Percentiles rank a stretch among this genome's conserved stretches.
These are phyloP conservation scores for Apamea anceps DNA, from an alignment of 2,888 invertebrate genomes.

Conservation along the genomic window DNA sequence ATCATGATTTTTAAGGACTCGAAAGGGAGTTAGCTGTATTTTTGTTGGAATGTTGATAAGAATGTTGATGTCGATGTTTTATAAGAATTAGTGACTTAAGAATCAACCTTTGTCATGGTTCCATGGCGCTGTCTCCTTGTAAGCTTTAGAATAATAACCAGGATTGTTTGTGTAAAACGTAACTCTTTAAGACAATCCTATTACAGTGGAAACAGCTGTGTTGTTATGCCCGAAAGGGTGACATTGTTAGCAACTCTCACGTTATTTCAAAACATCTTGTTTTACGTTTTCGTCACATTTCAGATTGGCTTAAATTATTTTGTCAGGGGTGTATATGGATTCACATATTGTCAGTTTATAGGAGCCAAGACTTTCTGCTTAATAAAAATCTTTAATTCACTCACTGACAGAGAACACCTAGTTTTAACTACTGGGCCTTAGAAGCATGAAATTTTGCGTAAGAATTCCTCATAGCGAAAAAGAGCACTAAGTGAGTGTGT, in stretches of 20 bases:
- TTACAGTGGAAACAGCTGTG: slow-evolving; percentile 28
- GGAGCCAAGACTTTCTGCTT: too few species aligned
- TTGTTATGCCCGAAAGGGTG: not conserved
- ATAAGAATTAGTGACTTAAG: not conserved
- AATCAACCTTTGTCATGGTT: not conserved
- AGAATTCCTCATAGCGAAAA: too few species aligned
- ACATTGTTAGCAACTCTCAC: slow-evolving; percentile 4
- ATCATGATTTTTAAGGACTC: not conserved
- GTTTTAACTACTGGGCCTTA: too few species aligned
- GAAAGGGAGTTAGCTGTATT: not conserved
- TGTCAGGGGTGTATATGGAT: not conserved
- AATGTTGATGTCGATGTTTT: too few species aligned
- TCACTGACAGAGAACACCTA: not conserved
- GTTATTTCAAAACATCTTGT: not conserved
- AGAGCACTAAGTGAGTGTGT: not conserved
- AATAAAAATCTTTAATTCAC: not conserved
- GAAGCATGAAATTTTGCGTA: too few species aligned
- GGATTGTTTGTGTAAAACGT: slow-evolving; percentile 20
- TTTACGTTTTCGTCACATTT: not conserved
- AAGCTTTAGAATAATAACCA: slow-evolving; percentile 11
- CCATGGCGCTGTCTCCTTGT: not conserved
- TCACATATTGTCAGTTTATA: not conserved
- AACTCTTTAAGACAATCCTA: not conserved
- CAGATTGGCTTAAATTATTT: not conserved
- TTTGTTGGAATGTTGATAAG: not conserved